Conservation (phyloP, 2,797 vertebrate species). For the Rhabdomys pumilio region DNA sequence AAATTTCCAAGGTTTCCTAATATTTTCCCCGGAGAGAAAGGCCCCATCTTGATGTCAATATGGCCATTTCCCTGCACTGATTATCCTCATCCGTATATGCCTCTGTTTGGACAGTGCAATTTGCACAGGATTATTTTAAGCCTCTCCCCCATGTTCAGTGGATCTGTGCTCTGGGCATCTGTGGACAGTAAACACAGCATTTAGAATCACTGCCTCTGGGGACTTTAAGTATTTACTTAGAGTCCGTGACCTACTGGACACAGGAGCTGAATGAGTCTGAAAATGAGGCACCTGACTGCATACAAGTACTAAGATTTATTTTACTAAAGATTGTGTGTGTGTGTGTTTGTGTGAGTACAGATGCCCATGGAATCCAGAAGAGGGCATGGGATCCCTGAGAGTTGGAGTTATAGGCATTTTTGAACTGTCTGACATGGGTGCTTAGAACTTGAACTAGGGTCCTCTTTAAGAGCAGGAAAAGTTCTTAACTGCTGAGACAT, state of each 20-base stretch:
- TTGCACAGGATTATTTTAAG: conserved; percentile 68
- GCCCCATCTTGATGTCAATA: conserved; percentile 54
- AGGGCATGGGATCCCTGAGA: not conserved
- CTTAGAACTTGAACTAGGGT: not conserved
- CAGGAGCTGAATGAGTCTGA: not conserved
- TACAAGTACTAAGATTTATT: conserved; percentile 30
- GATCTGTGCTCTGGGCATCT: conserved; percentile 8
- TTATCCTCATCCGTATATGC: conserved; percentile 26
- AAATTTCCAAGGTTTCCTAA: not conserved
- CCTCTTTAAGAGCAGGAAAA: not conserved
- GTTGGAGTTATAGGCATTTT: not conserved
- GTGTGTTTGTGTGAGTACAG: not conserved
- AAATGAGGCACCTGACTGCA: conserved; percentile 51
- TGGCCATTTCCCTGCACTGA: not conserved
- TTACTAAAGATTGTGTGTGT: not conserved
- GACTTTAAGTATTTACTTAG: not conserved
- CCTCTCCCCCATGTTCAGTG: not conserved
- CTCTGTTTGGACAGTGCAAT: conserved; percentile 67
- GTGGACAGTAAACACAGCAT: not conserved
- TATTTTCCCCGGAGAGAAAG: conserved; percentile 34
- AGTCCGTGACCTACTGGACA: not conserved
- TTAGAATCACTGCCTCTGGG: not conserved
- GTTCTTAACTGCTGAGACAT: not conserved
- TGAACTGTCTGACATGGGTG: not conserved
- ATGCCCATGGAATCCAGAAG: not conserved